Base-by-base conservation (phyloP, 2,797 vertebrate genomes). In the Australoheros facetus region DNA sequence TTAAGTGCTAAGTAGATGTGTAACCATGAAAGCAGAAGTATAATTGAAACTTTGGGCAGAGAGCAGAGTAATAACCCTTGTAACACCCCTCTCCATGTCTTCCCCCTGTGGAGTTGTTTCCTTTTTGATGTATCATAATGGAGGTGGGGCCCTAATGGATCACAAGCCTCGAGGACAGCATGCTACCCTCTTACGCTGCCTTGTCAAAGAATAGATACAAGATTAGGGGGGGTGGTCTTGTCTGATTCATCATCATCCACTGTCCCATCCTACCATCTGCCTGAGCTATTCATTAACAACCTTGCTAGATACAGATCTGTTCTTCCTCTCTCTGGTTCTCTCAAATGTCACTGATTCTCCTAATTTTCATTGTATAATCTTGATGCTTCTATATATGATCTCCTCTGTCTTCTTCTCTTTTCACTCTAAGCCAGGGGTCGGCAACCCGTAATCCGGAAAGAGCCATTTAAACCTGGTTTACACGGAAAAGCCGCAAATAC, bases 101-200 rank as follows among this genome's bases (percentile, higher is more conserved):
- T 66, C 23, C 39, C 39, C 9, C 2, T 28, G 23, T 66, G 23
- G 9, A 28, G 39, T 45, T 11, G 42, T 66, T 66, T 73, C 26
- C 39, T 73, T 14, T 73, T 23, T 59, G 80, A 78, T 77, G 51
- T 56, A 83, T 91, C 84, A 73, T 88, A 85, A 88, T 62, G 81
- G 81, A 53, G 55, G 82, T 59, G 82, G 21, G 56, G 64, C 7
- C 3, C 16, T 73, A 73, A 85, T 71, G 64, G 56, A 77, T 74
- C 2, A 2, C 1, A 0, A 59, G 17, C 79, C 71, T 83, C 21
- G 77, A 87, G 78, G 76, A 75, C 21, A 26, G 59, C 66, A 17
- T 23, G 14, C 51, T 57, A 9, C 53, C 30, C 53, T 77, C 54
- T 62, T 39, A 71, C 10, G 42, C 70, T n/a, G 56, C 53, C 64